Conservation (phyloP, 2,113 vertebrate genomes). For the Platycercus adscitus region DNA sequence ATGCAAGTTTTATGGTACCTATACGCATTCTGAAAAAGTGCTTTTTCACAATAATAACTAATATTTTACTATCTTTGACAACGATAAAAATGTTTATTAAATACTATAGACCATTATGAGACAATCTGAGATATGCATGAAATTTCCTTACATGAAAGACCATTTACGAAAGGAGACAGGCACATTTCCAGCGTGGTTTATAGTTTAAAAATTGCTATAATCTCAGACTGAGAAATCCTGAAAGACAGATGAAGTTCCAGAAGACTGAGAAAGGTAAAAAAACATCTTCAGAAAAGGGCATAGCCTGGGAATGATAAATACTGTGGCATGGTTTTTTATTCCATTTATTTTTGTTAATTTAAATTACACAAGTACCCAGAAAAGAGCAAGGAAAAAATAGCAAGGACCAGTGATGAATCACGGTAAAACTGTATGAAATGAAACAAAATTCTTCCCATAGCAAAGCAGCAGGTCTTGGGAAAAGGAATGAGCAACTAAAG, state of each 20-base stretch:
- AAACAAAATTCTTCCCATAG: neutral
- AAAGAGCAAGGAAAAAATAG: neutral
- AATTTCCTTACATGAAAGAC: neutral
- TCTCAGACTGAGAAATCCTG: neutral
- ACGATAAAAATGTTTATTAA: neutral
- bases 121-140: neutral
- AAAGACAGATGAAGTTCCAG: neutral
- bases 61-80: neutral
- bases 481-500: neutral
- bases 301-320: neutral
- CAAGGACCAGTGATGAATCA: neutral
- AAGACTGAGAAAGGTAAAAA: neutral
- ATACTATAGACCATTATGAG: neutral
- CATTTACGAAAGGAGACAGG: neutral
- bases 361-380: neutral
- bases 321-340: neutral
- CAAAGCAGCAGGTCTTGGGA: neutral
- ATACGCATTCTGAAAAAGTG: neutral
- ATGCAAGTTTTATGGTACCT: neutral
- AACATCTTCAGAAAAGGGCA: neutral
- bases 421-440: neutral
- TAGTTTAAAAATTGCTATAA: neutral
- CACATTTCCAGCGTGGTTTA: neutral
- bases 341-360: neutral
- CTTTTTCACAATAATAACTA: neutral